A percentile compares a stretch with the other conserved stretches of the same genome.
Evolutionary conservation across 2,888 invertebrate genomes (phyloP).

Genomic region (Eulithis testata): DNA sequence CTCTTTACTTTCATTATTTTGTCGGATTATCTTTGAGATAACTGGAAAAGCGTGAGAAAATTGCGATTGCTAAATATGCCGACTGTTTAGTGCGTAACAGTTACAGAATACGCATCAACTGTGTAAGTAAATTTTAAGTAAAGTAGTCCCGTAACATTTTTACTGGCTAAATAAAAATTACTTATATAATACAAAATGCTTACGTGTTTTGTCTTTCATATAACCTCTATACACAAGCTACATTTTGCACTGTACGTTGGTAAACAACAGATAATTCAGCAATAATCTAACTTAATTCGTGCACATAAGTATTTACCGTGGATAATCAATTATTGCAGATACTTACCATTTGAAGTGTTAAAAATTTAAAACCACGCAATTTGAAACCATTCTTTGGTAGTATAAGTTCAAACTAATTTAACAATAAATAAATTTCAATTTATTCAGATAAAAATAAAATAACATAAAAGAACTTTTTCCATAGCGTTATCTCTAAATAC

Average conservation of each 20-base stretch:
- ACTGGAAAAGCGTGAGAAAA: conserved; percentile 55
- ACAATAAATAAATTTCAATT: no score
- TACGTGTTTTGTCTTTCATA: conserved; percentile 25
- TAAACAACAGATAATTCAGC: neutral
- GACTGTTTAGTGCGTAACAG: conserved; percentile 7
- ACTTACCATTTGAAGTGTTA: neutral
- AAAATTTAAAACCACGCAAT: neutral
- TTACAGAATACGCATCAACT: neutral
- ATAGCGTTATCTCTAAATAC: no score
- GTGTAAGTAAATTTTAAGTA: no score
- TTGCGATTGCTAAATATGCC: conserved; percentile 33
- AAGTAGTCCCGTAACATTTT: neutral
- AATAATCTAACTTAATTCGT: neutral
- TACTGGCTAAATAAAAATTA: neutral
- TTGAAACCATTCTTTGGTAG: no score
- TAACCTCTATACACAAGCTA: conserved; percentile 31
- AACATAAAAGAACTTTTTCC: no score
- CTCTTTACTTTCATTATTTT: conserved; percentile 40
- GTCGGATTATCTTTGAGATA: conserved; percentile 56
- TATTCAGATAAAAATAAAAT: no score
- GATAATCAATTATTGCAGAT: neutral
- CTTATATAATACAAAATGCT: neutral
- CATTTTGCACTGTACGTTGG: conserved; percentile 17
- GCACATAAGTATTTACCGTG: neutral
- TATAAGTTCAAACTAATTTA: no score